Percentiles rank a stretch among this genome's conserved stretches.
These are phyloP conservation scores for Agelas oroides DNA, from an alignment of 37 sponge, comb jelly and placozoan species.

Conservation along the genomic window DNA sequence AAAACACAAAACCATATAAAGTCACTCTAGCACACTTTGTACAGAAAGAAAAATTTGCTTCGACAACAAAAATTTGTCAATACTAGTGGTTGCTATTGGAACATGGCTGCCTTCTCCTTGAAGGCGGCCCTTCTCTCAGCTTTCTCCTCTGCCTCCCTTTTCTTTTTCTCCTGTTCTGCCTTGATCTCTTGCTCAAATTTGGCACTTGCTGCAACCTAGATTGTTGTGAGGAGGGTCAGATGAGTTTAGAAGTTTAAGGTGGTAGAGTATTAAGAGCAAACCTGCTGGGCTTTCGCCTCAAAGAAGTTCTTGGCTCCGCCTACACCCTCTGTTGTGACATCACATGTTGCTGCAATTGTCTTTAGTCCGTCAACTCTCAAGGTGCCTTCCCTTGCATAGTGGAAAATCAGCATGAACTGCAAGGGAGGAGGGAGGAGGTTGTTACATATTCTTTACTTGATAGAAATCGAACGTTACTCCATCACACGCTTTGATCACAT, in stretches of 20 bases:
- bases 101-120: conserved; percentile 92
- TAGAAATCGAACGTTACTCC: too few relatives aligned
- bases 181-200: conserved; percentile 92
- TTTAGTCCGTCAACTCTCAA: conserved; percentile 82
- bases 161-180: conserved; percentile 91
- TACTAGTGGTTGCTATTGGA: conserved; percentile 29
- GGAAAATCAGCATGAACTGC: conserved; percentile 92
- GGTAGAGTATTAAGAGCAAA: not conserved
- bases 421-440: not conserved
- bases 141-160: conserved; percentile 82
- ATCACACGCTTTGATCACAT: too few relatives aligned
- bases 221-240: not conserved
- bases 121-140: conserved; percentile 75
- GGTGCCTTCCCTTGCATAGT: conserved; percentile 81
- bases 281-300: conserved; percentile 87
- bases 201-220: conserved; percentile 48
- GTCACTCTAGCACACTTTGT: too few relatives aligned
- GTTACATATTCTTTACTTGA: too few relatives aligned
- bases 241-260: not conserved
- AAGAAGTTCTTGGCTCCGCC: conserved; percentile 93
- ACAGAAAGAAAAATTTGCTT: too few relatives aligned
- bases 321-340: conserved; percentile 89
- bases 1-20: too few relatives aligned
- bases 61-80: too few relatives aligned
- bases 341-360: conserved; percentile 81